Conservation (phyloP, 2,888 invertebrate genomes). For the Metacarcinus magister region DNA sequence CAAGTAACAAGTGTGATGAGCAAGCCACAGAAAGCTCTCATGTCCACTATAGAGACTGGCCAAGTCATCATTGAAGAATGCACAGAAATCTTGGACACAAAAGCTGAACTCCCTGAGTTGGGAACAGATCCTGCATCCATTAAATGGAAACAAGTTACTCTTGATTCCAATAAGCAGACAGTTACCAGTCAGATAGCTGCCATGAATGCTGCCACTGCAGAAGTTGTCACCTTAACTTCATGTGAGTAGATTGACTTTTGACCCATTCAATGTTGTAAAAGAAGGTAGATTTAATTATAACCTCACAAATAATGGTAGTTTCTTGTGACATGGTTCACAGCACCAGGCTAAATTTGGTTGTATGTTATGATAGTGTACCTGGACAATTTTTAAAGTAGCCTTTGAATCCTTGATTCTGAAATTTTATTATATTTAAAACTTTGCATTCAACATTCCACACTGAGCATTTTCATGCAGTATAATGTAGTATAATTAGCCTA, state of each 20-base stretch:
- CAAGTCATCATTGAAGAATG: constrained; percentile 94
- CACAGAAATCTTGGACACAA: constrained; percentile 89
- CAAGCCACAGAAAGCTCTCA: constrained; percentile 96
- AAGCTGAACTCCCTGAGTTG: constrained; percentile 89
- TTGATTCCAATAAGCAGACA: constrained; percentile 97
- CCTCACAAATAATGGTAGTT: background rate
- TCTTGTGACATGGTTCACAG: background rate
- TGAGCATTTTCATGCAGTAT: background rate
- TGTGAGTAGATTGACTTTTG: constrained; percentile 85
- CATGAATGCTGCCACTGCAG: constrained; percentile 99
- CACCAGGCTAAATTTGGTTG: background rate
- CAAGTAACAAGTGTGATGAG: constrained; percentile 92
- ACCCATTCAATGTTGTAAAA: background rate
- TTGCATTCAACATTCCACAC: background rate
- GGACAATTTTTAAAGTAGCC: background rate
- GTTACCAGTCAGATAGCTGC: constrained; percentile 98
- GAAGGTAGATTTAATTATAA: background rate
- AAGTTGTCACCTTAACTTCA: constrained; percentile 95
- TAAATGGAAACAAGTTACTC: constrained; percentile 96
- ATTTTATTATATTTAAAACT: background rate
- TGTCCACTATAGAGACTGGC: constrained; percentile 95
- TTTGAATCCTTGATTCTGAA: background rate
- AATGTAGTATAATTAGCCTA: background rate
- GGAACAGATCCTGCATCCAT: constrained; percentile 93
- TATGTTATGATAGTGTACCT: background rate